phyloP scores from a whole-genome alignment of 2,888 invertebrate genomes.

The Adineta ricciae region DNA sequence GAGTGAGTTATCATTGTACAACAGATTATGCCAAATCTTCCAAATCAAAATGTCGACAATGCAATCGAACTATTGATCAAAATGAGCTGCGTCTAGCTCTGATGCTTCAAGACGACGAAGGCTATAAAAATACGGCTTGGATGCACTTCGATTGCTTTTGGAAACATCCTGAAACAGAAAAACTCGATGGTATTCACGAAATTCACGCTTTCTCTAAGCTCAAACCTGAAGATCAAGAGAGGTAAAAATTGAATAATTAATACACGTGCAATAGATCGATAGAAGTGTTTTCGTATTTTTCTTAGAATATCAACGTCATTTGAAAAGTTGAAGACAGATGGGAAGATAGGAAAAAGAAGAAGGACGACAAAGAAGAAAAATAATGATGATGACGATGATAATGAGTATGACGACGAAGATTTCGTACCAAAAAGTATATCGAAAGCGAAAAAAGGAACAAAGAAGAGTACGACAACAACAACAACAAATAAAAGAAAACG shows the following conservation, averaged over 20 bases:
- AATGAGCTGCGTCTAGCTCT: background rate
- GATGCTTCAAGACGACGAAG: background rate
- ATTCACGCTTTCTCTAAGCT: background rate
- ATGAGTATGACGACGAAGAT: background rate
- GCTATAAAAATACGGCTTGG: background rate
- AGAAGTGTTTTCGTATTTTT: background rate
- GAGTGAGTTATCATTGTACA: background rate
- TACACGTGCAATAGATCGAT: background rate
- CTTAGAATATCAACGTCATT: background rate
- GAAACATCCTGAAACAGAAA: background rate
- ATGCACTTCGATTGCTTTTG: background rate
- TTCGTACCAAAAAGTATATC: background rate
- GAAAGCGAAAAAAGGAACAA: background rate
- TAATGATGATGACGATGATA: background rate
- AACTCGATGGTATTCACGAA: background rate
- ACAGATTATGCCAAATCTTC: constrained; percentile 2
- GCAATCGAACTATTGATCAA: background rate
- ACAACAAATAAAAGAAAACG: background rate
- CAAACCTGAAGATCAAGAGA: background rate
- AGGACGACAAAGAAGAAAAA: background rate
- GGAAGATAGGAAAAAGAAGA: background rate
- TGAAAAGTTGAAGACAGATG: background rate
- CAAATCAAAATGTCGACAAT: background rate
- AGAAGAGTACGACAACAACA: background rate
- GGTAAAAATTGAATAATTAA: background rate